phyloP scores from a whole-genome alignment of 1,140 invertebrate genomes.

The Cherax quadricarinatus region DNA sequence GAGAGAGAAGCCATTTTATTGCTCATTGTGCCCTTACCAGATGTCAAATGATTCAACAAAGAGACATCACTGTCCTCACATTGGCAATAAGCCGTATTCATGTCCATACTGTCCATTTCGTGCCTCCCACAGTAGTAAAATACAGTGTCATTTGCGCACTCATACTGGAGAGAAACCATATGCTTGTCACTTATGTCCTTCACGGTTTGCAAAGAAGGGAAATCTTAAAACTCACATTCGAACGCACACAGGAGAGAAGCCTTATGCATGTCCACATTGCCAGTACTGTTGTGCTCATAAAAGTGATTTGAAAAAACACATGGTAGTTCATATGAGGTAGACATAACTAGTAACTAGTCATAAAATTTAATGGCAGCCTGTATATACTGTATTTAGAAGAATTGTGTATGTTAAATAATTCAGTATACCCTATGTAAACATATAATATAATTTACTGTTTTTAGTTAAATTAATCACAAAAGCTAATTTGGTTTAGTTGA shows the following conservation, averaged over 20 bases:
- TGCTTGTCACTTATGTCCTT: conserved; percentile 39
- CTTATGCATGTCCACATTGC: conserved; percentile 50
- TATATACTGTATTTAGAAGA: not conserved
- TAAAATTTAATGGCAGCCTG: not conserved
- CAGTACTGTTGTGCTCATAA: conserved; percentile 59
- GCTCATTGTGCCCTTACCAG: conserved; percentile 34
- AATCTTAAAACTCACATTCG: conserved; percentile 61
- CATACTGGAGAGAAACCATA: conserved; percentile 33
- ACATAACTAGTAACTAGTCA: not conserved
- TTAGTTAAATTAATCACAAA: too few relatives aligned
- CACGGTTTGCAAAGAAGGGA: conserved; percentile 49
- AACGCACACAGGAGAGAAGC: conserved; percentile 63
- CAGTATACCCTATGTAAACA: not conserved
- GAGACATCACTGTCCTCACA: conserved; percentile 55
- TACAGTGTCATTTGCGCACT: conserved; percentile 17
- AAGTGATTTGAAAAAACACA: conserved; percentile 57
- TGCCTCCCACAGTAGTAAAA: conserved; percentile 21
- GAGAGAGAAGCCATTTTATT: conserved; percentile 42
- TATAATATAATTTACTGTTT: too few relatives aligned
- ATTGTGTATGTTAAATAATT: not conserved
- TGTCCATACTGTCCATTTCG: conserved; percentile 37
- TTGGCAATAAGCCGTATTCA: conserved; percentile 6
- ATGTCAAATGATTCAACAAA: conserved; percentile 44
- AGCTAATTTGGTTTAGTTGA: too few relatives aligned
- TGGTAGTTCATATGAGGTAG: conserved; percentile 40